These are phyloP conservation scores for Phortica magna DNA, from an alignment of 2,888 invertebrate species.

Conservation along the genomic window DNA sequence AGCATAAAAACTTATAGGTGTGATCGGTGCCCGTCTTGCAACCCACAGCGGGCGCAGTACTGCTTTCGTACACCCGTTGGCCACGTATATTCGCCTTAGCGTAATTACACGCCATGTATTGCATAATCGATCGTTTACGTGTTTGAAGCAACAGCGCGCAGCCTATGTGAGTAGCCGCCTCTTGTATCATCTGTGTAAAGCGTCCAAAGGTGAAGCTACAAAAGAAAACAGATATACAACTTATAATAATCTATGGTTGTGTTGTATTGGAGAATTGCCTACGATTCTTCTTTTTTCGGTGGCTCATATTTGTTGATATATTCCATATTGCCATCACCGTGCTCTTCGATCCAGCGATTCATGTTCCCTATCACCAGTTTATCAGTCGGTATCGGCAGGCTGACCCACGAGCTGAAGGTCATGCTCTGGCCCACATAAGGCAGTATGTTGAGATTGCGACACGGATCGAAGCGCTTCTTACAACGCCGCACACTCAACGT, in stretches of 20 bases:
- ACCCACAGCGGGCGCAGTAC: neutral
- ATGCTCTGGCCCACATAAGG: conserved; percentile 5
- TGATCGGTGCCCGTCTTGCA: conserved; percentile 39
- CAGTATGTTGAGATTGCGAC: conserved; percentile 14
- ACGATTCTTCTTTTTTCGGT: neutral
- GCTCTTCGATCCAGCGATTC: conserved; percentile 3
- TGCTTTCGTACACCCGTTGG: conserved; percentile 33
- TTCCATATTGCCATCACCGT: neutral
- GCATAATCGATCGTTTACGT: neutral
- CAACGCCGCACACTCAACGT: conserved; percentile 1
- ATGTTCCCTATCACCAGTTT: neutral
- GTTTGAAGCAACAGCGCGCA: conserved; percentile 42
- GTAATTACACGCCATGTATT: conserved; percentile 48
- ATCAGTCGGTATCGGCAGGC: neutral
- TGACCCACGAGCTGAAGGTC: neutral
- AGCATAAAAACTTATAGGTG: conserved; percentile 36
- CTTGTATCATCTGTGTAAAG: conserved; percentile 46
- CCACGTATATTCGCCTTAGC: conserved; percentile 36
- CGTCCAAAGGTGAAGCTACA: conserved; percentile 42
- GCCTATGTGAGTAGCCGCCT: conserved; percentile 45
- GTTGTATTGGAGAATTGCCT: no score
- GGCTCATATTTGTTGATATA: neutral
- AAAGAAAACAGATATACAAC: neutral
- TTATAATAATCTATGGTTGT: no score
- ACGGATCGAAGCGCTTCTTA: neutral